Conservation (phyloP, 2,113 vertebrate genomes). For the Trogon surrucura region DNA sequence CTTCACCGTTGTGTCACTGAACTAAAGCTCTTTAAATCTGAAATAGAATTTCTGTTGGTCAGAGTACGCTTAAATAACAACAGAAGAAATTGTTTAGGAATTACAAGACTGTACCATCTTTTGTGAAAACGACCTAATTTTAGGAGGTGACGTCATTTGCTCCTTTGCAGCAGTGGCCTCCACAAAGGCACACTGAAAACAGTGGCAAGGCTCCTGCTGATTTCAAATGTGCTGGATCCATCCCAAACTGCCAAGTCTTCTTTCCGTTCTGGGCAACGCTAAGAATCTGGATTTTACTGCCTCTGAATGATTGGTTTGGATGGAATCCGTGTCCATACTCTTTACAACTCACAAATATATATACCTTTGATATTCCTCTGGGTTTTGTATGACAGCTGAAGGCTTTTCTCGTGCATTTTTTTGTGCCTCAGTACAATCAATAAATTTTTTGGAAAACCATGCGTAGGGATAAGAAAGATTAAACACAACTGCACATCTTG, state of each 20-base stretch:
- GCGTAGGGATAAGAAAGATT: neutral
- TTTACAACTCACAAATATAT: neutral
- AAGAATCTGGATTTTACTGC: neutral
- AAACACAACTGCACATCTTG: neutral
- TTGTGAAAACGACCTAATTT: neutral
- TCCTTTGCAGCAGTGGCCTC: neutral
- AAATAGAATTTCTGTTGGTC: neutral
- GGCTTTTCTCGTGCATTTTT: neutral
- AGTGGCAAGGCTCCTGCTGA: neutral
- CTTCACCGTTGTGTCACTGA: neutral
- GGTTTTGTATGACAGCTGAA: neutral
- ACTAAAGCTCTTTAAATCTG: neutral
- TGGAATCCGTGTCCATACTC: neutral
- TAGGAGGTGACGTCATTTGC: neutral
- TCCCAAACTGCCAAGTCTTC: neutral
- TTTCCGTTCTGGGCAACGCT: neutral
- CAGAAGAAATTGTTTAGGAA: neutral
- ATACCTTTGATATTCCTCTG: neutral
- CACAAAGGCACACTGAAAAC: neutral
- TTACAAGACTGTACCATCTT: neutral
- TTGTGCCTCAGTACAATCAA: neutral
- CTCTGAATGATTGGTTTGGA: neutral
- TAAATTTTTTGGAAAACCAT: neutral
- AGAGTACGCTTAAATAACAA: neutral
- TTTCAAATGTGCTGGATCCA: neutral